These are phyloP conservation scores for Pteropus rufus DNA, from an alignment of 2,797 vertebrate genomes.

Conservation along the genomic window DNA sequence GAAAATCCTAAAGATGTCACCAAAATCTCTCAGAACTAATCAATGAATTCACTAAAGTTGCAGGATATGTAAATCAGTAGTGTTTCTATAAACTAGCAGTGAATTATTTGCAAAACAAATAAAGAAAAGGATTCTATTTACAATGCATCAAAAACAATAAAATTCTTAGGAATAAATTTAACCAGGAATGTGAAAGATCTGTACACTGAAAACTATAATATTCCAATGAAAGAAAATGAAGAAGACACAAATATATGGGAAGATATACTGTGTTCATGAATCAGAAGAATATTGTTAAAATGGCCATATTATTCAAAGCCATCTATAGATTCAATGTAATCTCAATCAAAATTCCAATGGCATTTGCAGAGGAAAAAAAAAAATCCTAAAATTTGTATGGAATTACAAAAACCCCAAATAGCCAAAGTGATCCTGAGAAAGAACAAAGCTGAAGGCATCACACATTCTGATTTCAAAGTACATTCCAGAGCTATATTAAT, in stretches of 20 bases:
- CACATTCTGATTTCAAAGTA: not conserved
- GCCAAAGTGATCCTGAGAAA: not conserved
- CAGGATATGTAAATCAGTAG: not conserved
- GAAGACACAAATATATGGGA: not conserved
- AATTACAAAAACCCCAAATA: not conserved
- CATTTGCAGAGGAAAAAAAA: not conserved
- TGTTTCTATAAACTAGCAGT: not conserved
- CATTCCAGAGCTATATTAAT: not conserved
- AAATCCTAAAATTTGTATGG: not conserved
- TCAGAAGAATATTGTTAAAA: not conserved
- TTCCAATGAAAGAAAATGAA: not conserved
- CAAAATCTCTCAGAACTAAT: not conserved
- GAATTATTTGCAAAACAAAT: not conserved
- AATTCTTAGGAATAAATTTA: not conserved
- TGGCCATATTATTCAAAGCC: not conserved
- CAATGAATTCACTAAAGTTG: not conserved
- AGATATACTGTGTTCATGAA: not conserved
- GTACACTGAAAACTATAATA: not conserved
- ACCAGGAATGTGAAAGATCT: not conserved
- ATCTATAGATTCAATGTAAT: not conserved
- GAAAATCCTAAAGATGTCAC: not conserved
- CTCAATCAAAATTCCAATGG: not conserved
- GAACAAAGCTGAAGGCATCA: not conserved
- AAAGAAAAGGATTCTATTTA: not conserved
- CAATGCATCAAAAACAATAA: not conserved